phyloP scores from a whole-genome alignment of 92 coral and sea anemone species.

The Metridium senile region DNA sequence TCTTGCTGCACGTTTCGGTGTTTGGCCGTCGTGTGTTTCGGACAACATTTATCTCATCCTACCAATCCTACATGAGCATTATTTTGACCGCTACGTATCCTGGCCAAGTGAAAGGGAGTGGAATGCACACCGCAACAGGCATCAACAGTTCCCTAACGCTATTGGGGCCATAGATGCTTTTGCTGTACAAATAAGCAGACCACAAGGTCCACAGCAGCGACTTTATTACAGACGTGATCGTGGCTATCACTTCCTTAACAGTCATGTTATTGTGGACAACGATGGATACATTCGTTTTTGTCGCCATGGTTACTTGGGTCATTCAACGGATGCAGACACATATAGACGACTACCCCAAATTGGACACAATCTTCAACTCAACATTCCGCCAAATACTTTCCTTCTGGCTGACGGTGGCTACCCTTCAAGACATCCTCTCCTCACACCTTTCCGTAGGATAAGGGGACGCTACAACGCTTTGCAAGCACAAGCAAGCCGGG shows the following conservation, averaged over 20 bases:
- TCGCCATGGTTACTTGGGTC: conserved; percentile 19
- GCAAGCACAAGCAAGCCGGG: conserved; percentile 11
- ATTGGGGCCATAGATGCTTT: conserved; percentile 45
- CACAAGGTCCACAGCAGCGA: conserved; percentile 24
- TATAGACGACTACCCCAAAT: conserved; percentile 27
- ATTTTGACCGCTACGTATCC: conserved; percentile 1
- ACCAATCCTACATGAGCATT: conserved; percentile 22
- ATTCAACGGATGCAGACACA: conserved; percentile 29
- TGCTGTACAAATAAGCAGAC: conserved; percentile 31
- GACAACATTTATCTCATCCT: background rate
- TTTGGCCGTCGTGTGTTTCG: conserved; percentile 16
- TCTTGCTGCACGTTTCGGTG: background rate
- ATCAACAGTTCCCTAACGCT: conserved; percentile 27
- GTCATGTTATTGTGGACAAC: too few species aligned
- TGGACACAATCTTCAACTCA: conserved; percentile 22
- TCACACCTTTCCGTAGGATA: too few species aligned
- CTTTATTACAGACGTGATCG: too few species aligned
- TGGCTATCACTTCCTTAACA: too few species aligned
- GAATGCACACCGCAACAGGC: conserved; percentile 13
- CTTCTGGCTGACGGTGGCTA: conserved; percentile 50
- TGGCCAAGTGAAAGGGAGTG: conserved; percentile 17
- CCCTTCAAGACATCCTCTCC: conserved; percentile 31
- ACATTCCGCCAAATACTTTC: conserved; percentile 20
- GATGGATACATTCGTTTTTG: too few species aligned
- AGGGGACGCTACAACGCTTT: background rate